Evolutionary conservation across 1,140 invertebrate species (phyloP).

Genomic region (Pantala flavescens): DNA sequence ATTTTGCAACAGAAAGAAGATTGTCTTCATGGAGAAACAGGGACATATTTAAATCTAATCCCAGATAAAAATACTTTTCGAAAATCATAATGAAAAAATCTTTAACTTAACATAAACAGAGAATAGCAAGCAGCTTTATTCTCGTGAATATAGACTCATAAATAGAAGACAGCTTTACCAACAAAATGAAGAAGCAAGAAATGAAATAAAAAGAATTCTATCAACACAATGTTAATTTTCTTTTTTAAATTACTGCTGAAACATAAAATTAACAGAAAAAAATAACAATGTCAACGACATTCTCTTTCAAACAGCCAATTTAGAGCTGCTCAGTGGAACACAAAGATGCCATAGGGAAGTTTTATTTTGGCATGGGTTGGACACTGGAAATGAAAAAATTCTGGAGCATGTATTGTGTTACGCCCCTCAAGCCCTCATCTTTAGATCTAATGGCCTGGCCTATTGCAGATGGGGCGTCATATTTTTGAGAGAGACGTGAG

Average conservation of each 20-base stretch:
- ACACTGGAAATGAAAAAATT: not conserved
- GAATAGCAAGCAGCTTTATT: no score
- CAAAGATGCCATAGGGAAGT: not conserved
- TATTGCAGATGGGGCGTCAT: not conserved
- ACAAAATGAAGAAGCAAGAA: not conserved
- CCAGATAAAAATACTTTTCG: not conserved
- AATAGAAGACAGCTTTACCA: conserved; percentile 4
- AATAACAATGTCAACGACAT: conserved; percentile 3
- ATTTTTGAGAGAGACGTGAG: not conserved
- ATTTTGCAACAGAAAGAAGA: not conserved
- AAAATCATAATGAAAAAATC: not conserved
- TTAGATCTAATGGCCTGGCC: not conserved
- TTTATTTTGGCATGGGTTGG: not conserved
- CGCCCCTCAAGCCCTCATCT: not conserved
- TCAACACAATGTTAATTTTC: not conserved
- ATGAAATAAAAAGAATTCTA: not conserved
- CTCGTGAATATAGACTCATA: not conserved
- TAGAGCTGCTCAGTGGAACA: not conserved
- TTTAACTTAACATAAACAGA: not conserved
- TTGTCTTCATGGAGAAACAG: not conserved
- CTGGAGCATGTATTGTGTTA: conserved; percentile 1
- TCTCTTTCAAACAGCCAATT: not conserved
- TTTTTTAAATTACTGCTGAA: not conserved
- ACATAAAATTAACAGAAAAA: conserved; percentile 10
- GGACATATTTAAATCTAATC: not conserved